These are phyloP conservation scores for Margarornis squamiger DNA, from an alignment of 2,797 vertebrate species.

Conservation along the genomic window DNA sequence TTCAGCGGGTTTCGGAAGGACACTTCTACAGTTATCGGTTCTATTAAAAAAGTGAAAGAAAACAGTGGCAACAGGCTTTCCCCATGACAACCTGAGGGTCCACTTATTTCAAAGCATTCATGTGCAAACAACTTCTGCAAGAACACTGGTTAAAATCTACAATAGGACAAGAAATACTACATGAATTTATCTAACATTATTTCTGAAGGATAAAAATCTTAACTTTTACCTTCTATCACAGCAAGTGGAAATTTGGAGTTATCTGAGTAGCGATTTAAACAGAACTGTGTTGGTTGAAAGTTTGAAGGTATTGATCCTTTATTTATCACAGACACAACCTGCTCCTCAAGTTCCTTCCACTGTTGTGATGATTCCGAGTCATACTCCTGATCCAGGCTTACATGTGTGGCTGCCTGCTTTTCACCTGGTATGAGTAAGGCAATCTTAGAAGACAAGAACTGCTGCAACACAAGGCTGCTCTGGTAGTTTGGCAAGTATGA, in stretches of 20 bases:
- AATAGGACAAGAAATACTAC: background rate
- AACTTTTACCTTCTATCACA: constrained; percentile 87
- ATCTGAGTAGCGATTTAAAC: constrained; percentile 90
- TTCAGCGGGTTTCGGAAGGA: constrained; percentile 93
- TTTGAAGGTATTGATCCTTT: constrained; percentile 80
- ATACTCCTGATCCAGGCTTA: constrained; percentile 95
- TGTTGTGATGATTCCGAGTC: constrained; percentile 87
- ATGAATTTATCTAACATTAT: background rate
- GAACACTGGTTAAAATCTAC: background rate
- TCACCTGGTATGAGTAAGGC: constrained; percentile 78
- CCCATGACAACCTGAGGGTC: background rate
- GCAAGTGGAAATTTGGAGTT: constrained; percentile 90
- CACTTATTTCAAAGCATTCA: background rate
- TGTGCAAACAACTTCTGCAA: background rate
- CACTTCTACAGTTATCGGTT: constrained; percentile 94
- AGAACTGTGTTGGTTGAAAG: constrained; percentile 92
- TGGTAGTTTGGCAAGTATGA: background rate
- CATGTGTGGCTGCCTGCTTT: constrained; percentile 95
- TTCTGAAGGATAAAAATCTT: background rate
- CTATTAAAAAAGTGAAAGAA: constrained; percentile 69
- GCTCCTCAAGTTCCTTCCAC: constrained; percentile 93
- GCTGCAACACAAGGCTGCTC: background rate
- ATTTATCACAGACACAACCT: constrained; percentile 85
- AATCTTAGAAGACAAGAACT: background rate
- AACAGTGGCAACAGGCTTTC: background rate